These are phyloP conservation scores for Pteropus alecto DNA, from an alignment of 2,113 vertebrate genomes.

Conservation along the genomic window DNA sequence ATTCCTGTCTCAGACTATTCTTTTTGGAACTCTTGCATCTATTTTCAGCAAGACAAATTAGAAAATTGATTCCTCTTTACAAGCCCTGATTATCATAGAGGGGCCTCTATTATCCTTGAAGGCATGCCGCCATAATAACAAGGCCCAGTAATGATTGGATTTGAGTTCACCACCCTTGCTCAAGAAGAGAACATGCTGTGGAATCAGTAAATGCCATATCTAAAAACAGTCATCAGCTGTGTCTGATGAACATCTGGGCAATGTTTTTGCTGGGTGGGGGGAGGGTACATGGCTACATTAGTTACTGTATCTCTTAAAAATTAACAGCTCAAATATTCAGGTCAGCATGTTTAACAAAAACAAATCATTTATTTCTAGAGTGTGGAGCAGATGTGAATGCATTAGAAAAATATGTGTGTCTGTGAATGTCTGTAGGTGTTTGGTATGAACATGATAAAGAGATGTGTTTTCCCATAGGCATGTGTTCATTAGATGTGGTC, in stretches of 20 bases:
- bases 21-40: slow-evolving; percentile 37
- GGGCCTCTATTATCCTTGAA: slow-evolving; percentile 35
- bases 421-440: background rate
- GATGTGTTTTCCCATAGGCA: background rate
- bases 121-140: background rate
- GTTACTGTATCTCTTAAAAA: slow-evolving; percentile 42
- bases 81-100: slow-evolving; percentile 29
- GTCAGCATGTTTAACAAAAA: slow-evolving; percentile 47
- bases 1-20: background rate
- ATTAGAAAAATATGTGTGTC: background rate
- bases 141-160: slow-evolving; percentile 43
- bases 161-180: background rate
- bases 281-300: background rate
- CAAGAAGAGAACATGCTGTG: background rate
- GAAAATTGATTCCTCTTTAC: slow-evolving; percentile 61
- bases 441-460: background rate
- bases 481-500: background rate
- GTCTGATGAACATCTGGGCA: slow-evolving; percentile 54
- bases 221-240: slow-evolving; percentile 57
- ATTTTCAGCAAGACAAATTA: slow-evolving; percentile 68
- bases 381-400: slow-evolving; percentile 25
- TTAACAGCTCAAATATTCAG: slow-evolving; percentile 17
- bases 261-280: background rate
- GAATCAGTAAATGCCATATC: background rate
- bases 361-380: slow-evolving; percentile 14